phyloP scores from a whole-genome alignment of 2,888 invertebrate genomes.

The Isoperla grammatica region DNA sequence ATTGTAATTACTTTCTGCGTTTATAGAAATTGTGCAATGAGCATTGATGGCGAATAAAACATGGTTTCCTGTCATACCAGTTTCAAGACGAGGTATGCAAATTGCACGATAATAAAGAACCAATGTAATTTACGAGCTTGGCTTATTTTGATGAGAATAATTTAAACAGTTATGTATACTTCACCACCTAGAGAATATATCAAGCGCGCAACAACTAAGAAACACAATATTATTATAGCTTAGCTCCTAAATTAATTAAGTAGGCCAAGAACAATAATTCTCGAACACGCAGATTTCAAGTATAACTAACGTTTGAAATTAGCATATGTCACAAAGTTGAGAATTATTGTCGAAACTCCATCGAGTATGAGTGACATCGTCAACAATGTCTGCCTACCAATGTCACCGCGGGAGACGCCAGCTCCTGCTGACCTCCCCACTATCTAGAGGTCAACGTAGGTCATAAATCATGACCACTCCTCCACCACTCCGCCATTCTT shows the following conservation, averaged over 20 bases:
- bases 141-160: too few species aligned
- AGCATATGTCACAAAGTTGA: constrained; percentile 10
- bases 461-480: constrained; percentile 17
- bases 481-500: constrained; percentile 1
- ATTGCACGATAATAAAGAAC: too few species aligned
- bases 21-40: neutral
- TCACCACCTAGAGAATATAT: too few species aligned
- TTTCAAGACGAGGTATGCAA: neutral
- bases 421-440: constrained; percentile 14
- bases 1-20: too few species aligned
- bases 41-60: constrained; percentile 5
- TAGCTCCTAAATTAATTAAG: too few species aligned
- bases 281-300: too few species aligned
- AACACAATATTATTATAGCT: too few species aligned
- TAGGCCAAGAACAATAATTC: too few species aligned
- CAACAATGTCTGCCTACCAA: constrained; percentile 7
- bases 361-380: constrained; percentile 16
- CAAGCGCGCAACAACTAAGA: too few species aligned
- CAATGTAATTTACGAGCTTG: too few species aligned
- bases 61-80: constrained; percentile 12
- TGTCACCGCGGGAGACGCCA: constrained; percentile 2
- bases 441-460: constrained; percentile 8
- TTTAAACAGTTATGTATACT: too few species aligned
- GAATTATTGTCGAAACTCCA: constrained; percentile 15
- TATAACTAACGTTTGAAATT: neutral